phyloP scores from a whole-genome alignment of 1,140 invertebrate genomes.

The Helicoverpa armigera region DNA sequence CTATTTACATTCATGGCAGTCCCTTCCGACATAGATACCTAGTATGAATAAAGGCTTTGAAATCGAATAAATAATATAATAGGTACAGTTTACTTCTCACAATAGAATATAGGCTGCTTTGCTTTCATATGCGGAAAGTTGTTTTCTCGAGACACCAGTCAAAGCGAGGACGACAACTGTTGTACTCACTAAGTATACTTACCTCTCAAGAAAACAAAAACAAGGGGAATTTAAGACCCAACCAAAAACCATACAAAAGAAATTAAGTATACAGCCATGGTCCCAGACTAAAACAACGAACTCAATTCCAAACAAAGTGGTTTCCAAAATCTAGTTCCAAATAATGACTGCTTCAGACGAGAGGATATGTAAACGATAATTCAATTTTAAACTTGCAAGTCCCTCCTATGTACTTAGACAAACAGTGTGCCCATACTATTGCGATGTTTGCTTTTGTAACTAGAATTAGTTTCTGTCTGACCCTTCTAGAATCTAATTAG shows the following conservation, averaged over 20 bases:
- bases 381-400: conserved; percentile 68
- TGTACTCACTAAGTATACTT: no score
- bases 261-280: no score
- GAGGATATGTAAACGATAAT: conserved; percentile 61
- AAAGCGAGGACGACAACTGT: no score
- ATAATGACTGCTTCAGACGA: conserved; percentile 22
- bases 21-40: not conserved
- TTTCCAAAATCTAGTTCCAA: conserved; percentile 19
- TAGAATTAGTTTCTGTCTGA: conserved; percentile 78
- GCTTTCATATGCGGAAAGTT: no score
- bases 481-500: conserved; percentile 77
- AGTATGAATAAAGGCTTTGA: no score
- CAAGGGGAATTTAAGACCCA: no score
- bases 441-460: conserved; percentile 76
- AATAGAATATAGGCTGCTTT: no score
- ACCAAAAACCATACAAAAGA: no score
- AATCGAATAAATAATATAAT: no score
- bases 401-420: conserved; percentile 64
- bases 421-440: conserved; percentile 68
- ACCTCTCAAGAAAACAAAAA: no score
- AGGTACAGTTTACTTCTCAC: no score
- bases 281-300: not conserved
- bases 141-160: no score
- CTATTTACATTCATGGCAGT: not conserved
- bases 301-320: not conserved